These are phyloP conservation scores for Hypotaenidia okinawae DNA, from an alignment of 2,797 vertebrate species.

Conservation along the genomic window DNA sequence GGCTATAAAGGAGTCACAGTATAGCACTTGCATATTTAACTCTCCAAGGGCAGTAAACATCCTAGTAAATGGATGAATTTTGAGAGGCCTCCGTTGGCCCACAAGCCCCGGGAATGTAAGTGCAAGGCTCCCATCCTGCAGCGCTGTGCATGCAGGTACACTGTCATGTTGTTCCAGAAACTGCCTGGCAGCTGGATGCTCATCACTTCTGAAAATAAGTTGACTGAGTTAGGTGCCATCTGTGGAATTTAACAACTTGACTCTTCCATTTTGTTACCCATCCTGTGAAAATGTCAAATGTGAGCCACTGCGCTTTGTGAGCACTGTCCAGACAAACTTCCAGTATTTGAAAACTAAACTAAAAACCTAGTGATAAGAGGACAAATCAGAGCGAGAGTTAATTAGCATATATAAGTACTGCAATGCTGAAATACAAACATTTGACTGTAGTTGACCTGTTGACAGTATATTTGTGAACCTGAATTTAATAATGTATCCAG, in stretches of 20 bases:
- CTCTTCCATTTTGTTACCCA: not conserved
- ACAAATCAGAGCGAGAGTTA: not conserved
- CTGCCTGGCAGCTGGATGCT: not conserved
- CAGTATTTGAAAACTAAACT: slow-evolving; percentile 15
- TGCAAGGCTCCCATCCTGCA: not conserved
- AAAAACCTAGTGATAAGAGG: not conserved
- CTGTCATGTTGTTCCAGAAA: not conserved
- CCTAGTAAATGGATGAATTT: not conserved
- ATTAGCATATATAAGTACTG: not conserved
- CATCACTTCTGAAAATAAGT: not conserved
- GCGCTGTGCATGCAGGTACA: not conserved
- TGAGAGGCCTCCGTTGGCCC: not conserved
- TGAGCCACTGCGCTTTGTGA: not conserved
- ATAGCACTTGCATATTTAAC: not conserved
- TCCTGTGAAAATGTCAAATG: slow-evolving; percentile 35
- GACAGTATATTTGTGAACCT: not conserved
- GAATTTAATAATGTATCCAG: not conserved
- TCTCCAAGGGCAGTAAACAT: not conserved
- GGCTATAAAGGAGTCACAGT: not conserved
- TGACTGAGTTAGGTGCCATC: not conserved
- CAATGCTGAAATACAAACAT: not conserved
- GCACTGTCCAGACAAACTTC: not conserved
- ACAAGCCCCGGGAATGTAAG: not conserved
- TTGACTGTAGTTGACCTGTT: not conserved
- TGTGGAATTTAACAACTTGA: not conserved